phyloP scores from a whole-genome alignment of 2,113 vertebrate genomes.

The Albula glossodonta region DNA sequence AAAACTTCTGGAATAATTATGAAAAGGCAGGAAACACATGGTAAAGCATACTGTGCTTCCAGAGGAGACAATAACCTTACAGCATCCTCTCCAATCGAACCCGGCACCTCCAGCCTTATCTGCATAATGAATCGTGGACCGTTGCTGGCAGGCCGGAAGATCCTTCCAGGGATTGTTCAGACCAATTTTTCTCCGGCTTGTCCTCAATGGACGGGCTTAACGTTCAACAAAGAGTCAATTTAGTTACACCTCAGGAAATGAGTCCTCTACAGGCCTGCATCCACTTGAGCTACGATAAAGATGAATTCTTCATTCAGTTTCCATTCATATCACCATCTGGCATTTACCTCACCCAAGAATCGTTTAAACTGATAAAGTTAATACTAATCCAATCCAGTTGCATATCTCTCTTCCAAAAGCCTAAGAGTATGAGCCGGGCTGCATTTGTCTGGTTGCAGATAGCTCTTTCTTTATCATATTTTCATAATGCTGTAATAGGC shows the following conservation, averaged over 20 bases:
- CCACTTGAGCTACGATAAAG: conserved; percentile 27
- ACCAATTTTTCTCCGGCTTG: conserved; percentile 57
- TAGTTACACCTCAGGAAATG: conserved; percentile 56
- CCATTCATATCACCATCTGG: conserved; percentile 45
- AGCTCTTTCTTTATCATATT: background rate
- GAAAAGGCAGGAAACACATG: background rate
- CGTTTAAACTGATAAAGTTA: conserved; percentile 63
- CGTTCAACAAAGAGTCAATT: conserved; percentile 54
- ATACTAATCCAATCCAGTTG: conserved; percentile 64
- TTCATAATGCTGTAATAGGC: too few relatives aligned
- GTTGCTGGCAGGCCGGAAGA: background rate
- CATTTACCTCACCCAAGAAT: conserved; percentile 52
- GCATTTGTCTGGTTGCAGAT: background rate
- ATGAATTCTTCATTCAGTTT: conserved; percentile 65
- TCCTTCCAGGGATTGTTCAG: conserved; percentile 22
- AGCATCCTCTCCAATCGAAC: conserved; percentile 8
- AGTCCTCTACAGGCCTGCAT: conserved; percentile 58
- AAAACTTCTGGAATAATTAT: background rate
- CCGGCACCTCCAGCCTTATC: background rate
- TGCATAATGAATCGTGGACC: conserved; percentile 9
- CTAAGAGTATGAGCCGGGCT: background rate
- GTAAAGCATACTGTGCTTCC: background rate
- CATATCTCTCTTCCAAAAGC: background rate
- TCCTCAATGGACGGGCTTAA: conserved; percentile 45
- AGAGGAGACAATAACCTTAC: conserved; percentile 8